A percentile compares a stretch with the other conserved stretches of the same genome.
Conservation (phyloP, 1,140 invertebrate species). For the Caenorhabditis inopinata region DNA sequence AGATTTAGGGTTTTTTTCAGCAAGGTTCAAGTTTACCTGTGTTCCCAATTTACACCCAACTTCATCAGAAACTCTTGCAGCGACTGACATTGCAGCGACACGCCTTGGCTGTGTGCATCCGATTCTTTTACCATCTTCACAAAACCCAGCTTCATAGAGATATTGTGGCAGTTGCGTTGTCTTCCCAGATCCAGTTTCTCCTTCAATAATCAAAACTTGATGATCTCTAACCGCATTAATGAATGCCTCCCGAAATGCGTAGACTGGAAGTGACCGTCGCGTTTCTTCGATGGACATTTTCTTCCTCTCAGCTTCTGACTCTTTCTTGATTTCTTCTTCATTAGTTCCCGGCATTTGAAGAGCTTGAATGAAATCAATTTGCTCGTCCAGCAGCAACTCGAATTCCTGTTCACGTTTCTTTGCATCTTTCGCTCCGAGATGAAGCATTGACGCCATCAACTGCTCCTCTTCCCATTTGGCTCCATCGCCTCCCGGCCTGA, state of each 20-base stretch:
- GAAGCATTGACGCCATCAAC: constrained; percentile 84
- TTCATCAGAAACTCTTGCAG: constrained; percentile 76
- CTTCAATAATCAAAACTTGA: constrained; percentile 86
- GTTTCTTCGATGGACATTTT: constrained; percentile 86
- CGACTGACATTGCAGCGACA: constrained; percentile 80
- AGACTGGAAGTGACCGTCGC: constrained; percentile 88
- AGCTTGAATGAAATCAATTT: constrained; percentile 93
- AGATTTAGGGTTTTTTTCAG: background rate
- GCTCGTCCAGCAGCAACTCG: constrained; percentile 85
- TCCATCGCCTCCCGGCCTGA: constrained; percentile 82
- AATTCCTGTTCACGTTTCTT: constrained; percentile 77
- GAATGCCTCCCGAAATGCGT: constrained; percentile 77
- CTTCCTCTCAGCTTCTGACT: constrained; percentile 76
- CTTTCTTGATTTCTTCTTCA: constrained; percentile 68
- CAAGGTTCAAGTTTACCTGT: constrained; percentile 58
- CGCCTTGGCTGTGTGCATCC: constrained; percentile 78
- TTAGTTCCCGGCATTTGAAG: constrained; percentile 81
- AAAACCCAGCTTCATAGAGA: constrained; percentile 79
- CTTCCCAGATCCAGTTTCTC: constrained; percentile 77
- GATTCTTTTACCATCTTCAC: constrained; percentile 76
- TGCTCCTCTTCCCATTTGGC: constrained; percentile 97
- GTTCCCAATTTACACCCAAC: constrained; percentile 75
- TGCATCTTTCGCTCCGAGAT: constrained; percentile 88
- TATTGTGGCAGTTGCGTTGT: constrained; percentile 99
- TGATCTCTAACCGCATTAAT: constrained; percentile 47